Evolutionary conservation across 2,113 vertebrate genomes (phyloP).

Genomic region (Callipepla californica): DNA sequence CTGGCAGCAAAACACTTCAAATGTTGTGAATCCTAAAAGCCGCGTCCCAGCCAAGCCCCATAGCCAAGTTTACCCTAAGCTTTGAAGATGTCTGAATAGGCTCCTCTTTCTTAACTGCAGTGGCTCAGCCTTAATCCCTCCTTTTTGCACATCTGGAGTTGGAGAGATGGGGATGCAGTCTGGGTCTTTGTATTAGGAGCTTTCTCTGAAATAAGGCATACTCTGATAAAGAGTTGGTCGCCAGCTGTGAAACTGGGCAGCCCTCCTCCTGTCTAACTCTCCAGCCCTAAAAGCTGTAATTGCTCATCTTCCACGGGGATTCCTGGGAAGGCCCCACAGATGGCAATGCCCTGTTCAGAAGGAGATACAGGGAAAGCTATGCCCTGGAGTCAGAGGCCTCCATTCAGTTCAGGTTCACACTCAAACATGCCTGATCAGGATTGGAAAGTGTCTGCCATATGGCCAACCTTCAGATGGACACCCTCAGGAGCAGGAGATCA

Average conservation of each 20-base stretch:
- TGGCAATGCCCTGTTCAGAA: neutral
- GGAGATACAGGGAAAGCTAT: neutral
- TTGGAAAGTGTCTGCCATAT: neutral
- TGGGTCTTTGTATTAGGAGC: neutral
- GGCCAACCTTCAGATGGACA: neutral
- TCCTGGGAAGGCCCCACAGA: neutral
- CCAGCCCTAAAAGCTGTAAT: neutral
- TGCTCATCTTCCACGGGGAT: neutral
- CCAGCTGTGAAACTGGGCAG: neutral
- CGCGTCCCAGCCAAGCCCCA: neutral
- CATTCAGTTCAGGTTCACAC: neutral
- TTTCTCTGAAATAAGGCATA: accelerated
- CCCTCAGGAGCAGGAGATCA: neutral
- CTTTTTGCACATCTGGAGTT: neutral
- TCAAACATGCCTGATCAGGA: neutral
- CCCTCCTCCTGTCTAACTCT: neutral
- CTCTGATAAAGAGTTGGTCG: neutral
- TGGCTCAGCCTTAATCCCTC: neutral
- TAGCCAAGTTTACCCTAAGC: neutral
- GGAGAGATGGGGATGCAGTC: neutral
- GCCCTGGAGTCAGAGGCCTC: neutral
- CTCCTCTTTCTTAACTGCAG: neutral
- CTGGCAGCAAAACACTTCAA: neutral
- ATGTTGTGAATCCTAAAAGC: neutral
- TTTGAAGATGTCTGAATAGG: neutral